phyloP scores from a whole-genome alignment of 2,113 vertebrate genomes.

The Bombycilla garrulus region DNA sequence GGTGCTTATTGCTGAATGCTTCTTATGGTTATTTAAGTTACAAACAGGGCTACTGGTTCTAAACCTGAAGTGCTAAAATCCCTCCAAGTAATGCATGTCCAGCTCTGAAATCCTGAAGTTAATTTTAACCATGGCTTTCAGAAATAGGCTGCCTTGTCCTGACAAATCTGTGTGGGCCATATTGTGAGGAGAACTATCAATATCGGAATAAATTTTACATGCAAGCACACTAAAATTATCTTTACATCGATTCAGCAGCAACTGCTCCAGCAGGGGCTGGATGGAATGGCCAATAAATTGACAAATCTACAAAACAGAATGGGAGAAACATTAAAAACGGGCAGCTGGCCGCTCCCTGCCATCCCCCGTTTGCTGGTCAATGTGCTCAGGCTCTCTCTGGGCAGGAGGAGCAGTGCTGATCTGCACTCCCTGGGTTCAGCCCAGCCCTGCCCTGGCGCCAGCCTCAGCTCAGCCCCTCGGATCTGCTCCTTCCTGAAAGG shows the following conservation, averaged over 20 bases:
- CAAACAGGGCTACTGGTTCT: background rate
- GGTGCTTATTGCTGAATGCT: background rate
- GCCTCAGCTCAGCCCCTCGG: background rate
- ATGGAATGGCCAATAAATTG: background rate
- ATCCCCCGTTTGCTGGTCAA: fast-evolving
- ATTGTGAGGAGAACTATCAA: background rate
- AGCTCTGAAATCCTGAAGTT: background rate
- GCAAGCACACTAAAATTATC: background rate
- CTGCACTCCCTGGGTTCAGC: background rate
- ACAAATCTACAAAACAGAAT: background rate
- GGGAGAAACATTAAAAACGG: background rate
- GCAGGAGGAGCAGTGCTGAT: background rate
- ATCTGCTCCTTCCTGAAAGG: background rate
- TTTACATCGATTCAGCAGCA: background rate
- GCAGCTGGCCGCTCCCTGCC: background rate
- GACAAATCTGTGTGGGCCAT: background rate
- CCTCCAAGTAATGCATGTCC: background rate
- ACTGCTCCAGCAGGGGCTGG: background rate
- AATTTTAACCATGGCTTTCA: background rate
- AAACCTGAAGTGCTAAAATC: background rate
- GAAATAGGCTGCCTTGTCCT: background rate
- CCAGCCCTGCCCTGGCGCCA: background rate
- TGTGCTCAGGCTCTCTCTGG: background rate
- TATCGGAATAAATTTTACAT: background rate
- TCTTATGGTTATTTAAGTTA: background rate